A percentile compares a stretch with the other conserved stretches of the same genome.
Conservation (phyloP, 2,113 vertebrate genomes). For the Pyrgilauda ruficollis region DNA sequence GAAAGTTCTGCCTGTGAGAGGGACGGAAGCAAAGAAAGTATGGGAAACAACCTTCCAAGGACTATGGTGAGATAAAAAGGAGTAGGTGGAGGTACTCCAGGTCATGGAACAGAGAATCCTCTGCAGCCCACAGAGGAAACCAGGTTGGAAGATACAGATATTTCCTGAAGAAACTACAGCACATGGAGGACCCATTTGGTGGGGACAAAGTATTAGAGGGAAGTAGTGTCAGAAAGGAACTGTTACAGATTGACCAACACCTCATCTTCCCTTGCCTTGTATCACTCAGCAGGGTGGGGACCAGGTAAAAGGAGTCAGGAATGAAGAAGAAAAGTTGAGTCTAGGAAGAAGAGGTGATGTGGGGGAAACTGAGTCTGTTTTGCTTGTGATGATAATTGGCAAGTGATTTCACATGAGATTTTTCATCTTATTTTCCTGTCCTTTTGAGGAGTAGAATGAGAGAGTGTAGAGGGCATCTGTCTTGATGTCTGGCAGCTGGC, state of each 20-base stretch:
- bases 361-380: neutral
- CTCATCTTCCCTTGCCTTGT: neutral
- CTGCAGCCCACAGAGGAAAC: neutral
- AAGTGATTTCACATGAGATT: neutral
- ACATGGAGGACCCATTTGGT: neutral
- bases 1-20: neutral
- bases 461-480: neutral
- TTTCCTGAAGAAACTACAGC: neutral
- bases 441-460: neutral
- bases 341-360: neutral
- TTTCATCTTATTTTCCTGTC: neutral
- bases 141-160: neutral
- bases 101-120: neutral
- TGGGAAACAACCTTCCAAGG: neutral
- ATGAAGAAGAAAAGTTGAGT: neutral
- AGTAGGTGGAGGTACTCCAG: neutral
- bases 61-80: neutral
- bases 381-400: neutral
- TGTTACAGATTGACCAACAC: neutral
- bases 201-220: neutral
- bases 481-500: neutral
- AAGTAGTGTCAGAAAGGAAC: neutral
- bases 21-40: neutral
- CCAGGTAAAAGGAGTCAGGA: neutral
- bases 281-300: neutral